A percentile compares a stretch with the other conserved stretches of the same genome.
Evolutionary conservation across 2,113 vertebrate species (phyloP).

Genomic region (Seriola rivoliana): DNA sequence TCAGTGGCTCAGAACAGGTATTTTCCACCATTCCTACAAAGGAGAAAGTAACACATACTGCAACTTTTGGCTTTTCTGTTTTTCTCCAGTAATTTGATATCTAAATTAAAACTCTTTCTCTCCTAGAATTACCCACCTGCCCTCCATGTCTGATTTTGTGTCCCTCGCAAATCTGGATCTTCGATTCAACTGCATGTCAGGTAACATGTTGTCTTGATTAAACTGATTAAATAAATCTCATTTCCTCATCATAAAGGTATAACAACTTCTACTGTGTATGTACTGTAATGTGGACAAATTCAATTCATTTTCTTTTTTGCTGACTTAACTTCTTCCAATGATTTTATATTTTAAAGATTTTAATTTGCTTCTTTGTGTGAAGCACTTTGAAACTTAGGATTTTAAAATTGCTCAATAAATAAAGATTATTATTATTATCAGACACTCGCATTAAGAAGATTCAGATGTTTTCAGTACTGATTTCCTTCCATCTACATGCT

Average conservation of each 20-base stretch:
- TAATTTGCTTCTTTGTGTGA: background rate
- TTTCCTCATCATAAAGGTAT: background rate
- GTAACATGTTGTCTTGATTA: slow-evolving; percentile 77
- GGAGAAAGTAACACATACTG: background rate
- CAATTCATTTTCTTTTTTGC: background rate
- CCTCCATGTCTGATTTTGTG: slow-evolving; percentile 86
- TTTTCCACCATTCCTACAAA: background rate
- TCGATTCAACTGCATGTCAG: slow-evolving; percentile 93
- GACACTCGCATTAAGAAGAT: background rate
- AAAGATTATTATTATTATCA: background rate
- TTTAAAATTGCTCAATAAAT: background rate
- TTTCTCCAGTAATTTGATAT: background rate
- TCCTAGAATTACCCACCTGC: slow-evolving; percentile 88
- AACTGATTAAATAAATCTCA: background rate
- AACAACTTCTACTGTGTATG: background rate
- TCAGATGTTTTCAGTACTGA: background rate
- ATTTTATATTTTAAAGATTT: background rate
- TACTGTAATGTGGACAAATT: background rate
- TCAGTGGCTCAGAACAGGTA: slow-evolving; percentile 91
- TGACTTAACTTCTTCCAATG: no score
- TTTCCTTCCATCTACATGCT: slow-evolving; percentile 11
- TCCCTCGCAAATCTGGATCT: slow-evolving; percentile 90
- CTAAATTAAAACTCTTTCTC: slow-evolving; percentile 32
- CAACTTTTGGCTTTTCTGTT: background rate
- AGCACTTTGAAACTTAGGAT: background rate